These are phyloP conservation scores for Triplophysa siluroides DNA, from an alignment of 2,113 vertebrate species.

Conservation along the genomic window DNA sequence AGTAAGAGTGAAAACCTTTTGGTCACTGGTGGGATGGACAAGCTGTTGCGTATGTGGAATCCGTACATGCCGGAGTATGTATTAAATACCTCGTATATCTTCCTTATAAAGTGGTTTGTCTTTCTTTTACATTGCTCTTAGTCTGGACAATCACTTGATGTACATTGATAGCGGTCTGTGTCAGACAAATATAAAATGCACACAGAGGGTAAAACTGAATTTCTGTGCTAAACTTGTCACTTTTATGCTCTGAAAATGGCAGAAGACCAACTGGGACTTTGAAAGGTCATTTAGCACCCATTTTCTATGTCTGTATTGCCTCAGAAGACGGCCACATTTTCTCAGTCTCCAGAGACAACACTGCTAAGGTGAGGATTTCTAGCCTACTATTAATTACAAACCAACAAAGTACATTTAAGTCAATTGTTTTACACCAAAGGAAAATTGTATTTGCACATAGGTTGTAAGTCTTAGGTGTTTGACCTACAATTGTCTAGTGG, in stretches of 20 bases:
- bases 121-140: no score
- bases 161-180: no score
- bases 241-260: slow-evolving; percentile 48
- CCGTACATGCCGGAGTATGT: slow-evolving; percentile 69
- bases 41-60: slow-evolving; percentile 75
- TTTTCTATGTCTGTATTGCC: slow-evolving; percentile 67
- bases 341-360: slow-evolving; percentile 71
- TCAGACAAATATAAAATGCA: background rate
- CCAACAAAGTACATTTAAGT: no score
- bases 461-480: no score
- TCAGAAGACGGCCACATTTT: slow-evolving; percentile 75
- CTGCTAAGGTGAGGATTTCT: slow-evolving; percentile 65
- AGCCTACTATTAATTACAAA: no score
- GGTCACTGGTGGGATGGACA: slow-evolving; percentile 75
- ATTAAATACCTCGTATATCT: background rate
- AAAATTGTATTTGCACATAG: no score
- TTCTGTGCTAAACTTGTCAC: background rate
- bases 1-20: slow-evolving; percentile 69
- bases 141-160: background rate
- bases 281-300: slow-evolving; percentile 70
- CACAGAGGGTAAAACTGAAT: background rate
- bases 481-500: no score
- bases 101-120: background rate
- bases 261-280: slow-evolving; percentile 73
- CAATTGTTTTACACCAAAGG: no score